Evolutionary conservation across 1,140 invertebrate genomes (phyloP).

Genomic region (Drosophila persimilis): DNA sequence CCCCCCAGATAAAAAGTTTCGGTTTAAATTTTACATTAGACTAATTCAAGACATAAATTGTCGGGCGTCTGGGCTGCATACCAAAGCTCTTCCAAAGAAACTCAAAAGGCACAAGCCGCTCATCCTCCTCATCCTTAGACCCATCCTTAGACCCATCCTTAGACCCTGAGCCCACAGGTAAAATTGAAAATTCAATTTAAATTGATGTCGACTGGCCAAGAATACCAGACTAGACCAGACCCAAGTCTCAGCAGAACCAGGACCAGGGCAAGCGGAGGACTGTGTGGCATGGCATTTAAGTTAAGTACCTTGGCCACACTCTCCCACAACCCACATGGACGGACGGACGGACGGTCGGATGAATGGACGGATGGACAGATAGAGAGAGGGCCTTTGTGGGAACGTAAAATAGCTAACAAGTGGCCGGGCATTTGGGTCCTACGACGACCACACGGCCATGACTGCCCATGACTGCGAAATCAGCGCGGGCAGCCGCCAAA

Average conservation of each 20-base stretch:
- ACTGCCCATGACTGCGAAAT: slow-evolving; percentile 75
- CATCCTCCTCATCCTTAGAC: too few species aligned
- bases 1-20: slow-evolving; percentile 9
- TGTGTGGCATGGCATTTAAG: slow-evolving; percentile 75
- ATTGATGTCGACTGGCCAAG: slow-evolving; percentile 72
- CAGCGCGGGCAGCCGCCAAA: slow-evolving; percentile 67
- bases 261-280: slow-evolving; percentile 21
- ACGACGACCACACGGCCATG: slow-evolving; percentile 22
- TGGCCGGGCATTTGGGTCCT: slow-evolving; percentile 67
- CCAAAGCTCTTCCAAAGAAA: slow-evolving; percentile 40
- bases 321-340: slow-evolving; percentile 8
- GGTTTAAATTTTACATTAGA: slow-evolving; percentile 75
- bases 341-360: not conserved
- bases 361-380: not conserved
- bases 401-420: slow-evolving; percentile 80
- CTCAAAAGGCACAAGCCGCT: slow-evolving; percentile 4
- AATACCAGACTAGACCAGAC: not conserved
- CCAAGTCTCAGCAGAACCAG: slow-evolving; percentile 7
- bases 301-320: slow-evolving; percentile 73
- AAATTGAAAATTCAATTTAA: slow-evolving; percentile 83
- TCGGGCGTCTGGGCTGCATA: slow-evolving; percentile 63
- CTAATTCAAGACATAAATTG: slow-evolving; percentile 79
- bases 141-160: too few species aligned
- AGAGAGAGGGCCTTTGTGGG: slow-evolving; percentile 28
- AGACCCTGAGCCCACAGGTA: slow-evolving; percentile 44